phyloP scores from a whole-genome alignment of 2,888 invertebrate species.

The Melanotus villosus region DNA sequence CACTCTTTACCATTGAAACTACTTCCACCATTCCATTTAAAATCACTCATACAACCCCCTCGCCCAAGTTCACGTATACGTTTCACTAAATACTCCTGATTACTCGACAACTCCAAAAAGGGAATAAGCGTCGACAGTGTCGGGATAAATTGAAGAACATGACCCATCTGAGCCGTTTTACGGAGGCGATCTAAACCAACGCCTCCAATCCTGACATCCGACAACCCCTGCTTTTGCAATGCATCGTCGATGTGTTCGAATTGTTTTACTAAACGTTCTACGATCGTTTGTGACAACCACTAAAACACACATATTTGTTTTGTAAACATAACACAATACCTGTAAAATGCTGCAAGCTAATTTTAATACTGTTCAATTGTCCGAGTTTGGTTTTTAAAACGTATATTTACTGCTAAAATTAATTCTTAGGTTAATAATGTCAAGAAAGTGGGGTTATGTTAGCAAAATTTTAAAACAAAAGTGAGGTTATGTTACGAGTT shows the following conservation, averaged over 20 bases:
- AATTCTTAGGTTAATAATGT: no score
- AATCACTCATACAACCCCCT: conserved; percentile 91
- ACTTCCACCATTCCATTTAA: conserved; percentile 90
- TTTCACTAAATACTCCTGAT: conserved; percentile 89
- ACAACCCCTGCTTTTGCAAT: conserved; percentile 78
- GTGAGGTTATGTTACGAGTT: no score
- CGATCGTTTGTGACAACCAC: conserved; percentile 91
- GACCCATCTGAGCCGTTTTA: conserved; percentile 77
- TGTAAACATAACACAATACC: no score
- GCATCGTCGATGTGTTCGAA: conserved; percentile 80
- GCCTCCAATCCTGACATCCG: conserved; percentile 77
- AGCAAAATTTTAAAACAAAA: no score
- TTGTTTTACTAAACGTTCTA: conserved; percentile 82
- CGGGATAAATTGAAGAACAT: conserved; percentile 71
- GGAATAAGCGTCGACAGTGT: conserved; percentile 78
- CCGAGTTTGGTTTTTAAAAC: no score
- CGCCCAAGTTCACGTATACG: conserved; percentile 84
- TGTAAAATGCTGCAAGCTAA: no score
- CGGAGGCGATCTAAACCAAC: conserved; percentile 82
- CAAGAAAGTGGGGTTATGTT: no score
- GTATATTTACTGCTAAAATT: no score
- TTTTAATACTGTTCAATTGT: no score
- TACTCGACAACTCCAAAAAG: conserved; percentile 85
- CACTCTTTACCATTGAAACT: conserved; percentile 81
- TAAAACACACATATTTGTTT: no score